These are phyloP conservation scores for Coptodon bakossiorum DNA, from an alignment of 2,113 vertebrate species.

Conservation along the genomic window DNA sequence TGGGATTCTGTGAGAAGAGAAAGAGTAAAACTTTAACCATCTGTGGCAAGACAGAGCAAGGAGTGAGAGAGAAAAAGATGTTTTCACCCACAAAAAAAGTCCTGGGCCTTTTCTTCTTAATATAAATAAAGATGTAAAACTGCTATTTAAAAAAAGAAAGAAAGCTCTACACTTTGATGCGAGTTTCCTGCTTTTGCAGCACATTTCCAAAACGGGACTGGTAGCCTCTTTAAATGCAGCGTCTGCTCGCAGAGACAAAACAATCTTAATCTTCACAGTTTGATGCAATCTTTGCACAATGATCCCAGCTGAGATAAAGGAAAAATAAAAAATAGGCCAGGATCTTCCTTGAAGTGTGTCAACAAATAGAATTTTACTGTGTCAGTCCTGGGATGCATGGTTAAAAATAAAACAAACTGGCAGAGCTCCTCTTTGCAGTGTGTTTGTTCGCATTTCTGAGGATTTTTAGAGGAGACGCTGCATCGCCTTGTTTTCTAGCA, in stretches of 20 bases:
- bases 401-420: neutral
- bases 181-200: neutral
- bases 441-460: neutral
- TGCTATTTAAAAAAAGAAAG: neutral
- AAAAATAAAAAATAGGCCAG: neutral
- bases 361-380: neutral
- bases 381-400: neutral
- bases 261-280: neutral
- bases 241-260: neutral
- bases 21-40: slow-evolving; percentile 47
- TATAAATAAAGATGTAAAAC: neutral
- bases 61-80: neutral
- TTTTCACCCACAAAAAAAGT: neutral
- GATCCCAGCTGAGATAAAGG: neutral
- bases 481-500: neutral
- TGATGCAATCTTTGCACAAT: neutral
- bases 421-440: neutral
- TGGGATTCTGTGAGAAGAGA: slow-evolving; percentile 53
- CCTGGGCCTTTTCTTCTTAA: neutral
- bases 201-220: neutral
- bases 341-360: neutral
- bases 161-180: neutral
- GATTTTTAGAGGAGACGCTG: neutral
- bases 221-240: neutral
- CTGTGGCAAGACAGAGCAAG: neutral